These are phyloP conservation scores for Furcula furcula DNA, from an alignment of 2,888 invertebrate genomes.

Conservation along the genomic window DNA sequence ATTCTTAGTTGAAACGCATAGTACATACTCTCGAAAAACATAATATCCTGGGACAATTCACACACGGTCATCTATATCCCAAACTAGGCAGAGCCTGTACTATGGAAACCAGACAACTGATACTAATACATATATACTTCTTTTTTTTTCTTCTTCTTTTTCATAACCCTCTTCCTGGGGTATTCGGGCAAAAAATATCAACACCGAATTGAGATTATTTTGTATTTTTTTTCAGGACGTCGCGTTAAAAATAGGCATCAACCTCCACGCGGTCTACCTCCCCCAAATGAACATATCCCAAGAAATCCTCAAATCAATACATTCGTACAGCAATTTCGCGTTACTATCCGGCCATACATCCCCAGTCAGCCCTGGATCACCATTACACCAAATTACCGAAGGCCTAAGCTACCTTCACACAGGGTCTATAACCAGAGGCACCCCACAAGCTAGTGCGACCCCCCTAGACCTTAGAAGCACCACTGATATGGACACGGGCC, in stretches of 20 bases:
- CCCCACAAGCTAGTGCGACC: conserved; percentile 82
- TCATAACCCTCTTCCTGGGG: too few species aligned
- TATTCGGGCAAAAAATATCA: too few species aligned
- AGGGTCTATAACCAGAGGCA: conserved; percentile 85
- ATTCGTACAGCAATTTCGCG: conserved; percentile 52
- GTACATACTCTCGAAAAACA: too few species aligned
- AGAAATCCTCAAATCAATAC: conserved; percentile 52
- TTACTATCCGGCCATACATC: conserved; percentile 48
- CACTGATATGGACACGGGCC: conserved; percentile 77
- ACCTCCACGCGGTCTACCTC: conserved; percentile 60
- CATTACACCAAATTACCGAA: conserved; percentile 84
- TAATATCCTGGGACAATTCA: too few species aligned
- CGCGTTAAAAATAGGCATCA: conserved; percentile 78
- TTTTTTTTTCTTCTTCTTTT: too few species aligned
- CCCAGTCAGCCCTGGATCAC: conserved; percentile 61
- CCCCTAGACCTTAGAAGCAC: conserved; percentile 79
- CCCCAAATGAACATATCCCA: conserved; percentile 56
- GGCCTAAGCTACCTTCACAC: conserved; percentile 90
- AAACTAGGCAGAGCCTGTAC: too few species aligned
- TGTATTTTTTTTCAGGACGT: conserved; percentile 52
- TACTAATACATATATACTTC: too few species aligned
- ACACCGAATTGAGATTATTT: too few species aligned
- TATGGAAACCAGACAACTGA: too few species aligned
- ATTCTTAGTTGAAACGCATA: too few species aligned
- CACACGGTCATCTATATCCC: too few species aligned